These are phyloP conservation scores for Drosophila fulvimacula DNA, from an alignment of 2,888 invertebrate species.

Conservation along the genomic window DNA sequence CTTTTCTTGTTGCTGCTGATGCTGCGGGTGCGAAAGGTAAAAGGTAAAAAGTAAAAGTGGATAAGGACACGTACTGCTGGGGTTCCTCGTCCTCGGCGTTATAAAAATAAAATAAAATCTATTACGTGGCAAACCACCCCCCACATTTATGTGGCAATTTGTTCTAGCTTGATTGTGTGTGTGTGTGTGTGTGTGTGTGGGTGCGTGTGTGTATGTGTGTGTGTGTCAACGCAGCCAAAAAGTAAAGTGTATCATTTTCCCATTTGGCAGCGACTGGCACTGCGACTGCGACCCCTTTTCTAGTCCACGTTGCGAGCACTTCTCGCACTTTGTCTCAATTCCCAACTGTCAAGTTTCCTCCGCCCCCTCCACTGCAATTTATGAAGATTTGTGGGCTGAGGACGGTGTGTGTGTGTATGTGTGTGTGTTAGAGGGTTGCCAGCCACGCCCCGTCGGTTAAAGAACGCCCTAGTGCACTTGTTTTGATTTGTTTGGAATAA, in stretches of 20 bases:
- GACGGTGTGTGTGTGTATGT: background rate
- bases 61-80: constrained; percentile 48
- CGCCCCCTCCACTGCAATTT: constrained; percentile 66
- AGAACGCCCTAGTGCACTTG: constrained; percentile 77
- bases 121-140: constrained; percentile 85
- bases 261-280: constrained; percentile 69
- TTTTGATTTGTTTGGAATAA: constrained; percentile 84
- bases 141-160: constrained; percentile 85
- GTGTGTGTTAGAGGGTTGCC: constrained; percentile 15
- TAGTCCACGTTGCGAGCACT: constrained; percentile 25
- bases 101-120: constrained; percentile 84
- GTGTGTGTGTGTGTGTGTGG: constrained; percentile 14
- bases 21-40: constrained; percentile 36
- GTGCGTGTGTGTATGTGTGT: background rate
- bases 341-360: constrained; percentile 62
- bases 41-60: constrained; percentile 69
- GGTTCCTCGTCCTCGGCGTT: constrained; percentile 32
- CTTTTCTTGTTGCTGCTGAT: constrained; percentile 9
- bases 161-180: constrained; percentile 83
- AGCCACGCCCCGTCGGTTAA: constrained; percentile 60
- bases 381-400: constrained; percentile 80
- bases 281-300: constrained; percentile 56
- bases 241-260: constrained; percentile 84
- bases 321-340: constrained; percentile 78
- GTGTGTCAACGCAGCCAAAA: constrained; percentile 37